phyloP scores from a whole-genome alignment of 2,113 vertebrate species.

The Pachypanchax playfairii region DNA sequence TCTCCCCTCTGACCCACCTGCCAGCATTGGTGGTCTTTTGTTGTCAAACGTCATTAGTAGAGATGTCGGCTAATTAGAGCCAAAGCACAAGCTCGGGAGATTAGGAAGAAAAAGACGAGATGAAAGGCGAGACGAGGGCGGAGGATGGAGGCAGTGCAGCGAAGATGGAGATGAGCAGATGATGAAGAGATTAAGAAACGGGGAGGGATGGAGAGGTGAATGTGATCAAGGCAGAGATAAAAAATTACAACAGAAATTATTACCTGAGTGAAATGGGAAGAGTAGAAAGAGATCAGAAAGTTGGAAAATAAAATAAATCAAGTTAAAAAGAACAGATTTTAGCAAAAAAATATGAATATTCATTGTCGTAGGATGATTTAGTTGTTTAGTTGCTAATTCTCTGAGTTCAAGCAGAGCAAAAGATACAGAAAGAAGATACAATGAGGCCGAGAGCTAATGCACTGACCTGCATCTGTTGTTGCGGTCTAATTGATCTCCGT shows the following conservation, averaged over 20 bases:
- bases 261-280: constrained; percentile 42
- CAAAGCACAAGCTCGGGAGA: constrained; percentile 39
- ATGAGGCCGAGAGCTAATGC: constrained; percentile 25
- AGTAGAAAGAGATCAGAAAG: not conserved
- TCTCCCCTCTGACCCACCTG: constrained; percentile 56
- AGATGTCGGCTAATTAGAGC: constrained; percentile 66
- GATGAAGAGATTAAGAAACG: constrained; percentile 64
- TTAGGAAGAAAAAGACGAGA: constrained; percentile 63
- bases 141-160: constrained; percentile 28
- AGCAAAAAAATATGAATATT: constrained; percentile 24
- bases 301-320: constrained; percentile 3
- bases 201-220: constrained; percentile 54
- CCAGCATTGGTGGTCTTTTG: constrained; percentile 64
- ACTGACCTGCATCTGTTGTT: constrained; percentile 55
- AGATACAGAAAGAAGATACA: constrained; percentile 21
- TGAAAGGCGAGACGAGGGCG: constrained; percentile 38
- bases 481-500: constrained; percentile 50
- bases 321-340: constrained; percentile 24
- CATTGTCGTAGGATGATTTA: constrained; percentile 16
- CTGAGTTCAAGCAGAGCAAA: constrained; percentile 1
- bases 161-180: constrained; percentile 49
- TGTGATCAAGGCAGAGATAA: constrained; percentile 40
- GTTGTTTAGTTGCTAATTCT: not conserved
- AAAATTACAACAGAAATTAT: constrained; percentile 54
- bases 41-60: constrained; percentile 74